A percentile compares a stretch with the other conserved stretches of the same genome.
Conservation (phyloP, 2,797 vertebrate species). For the Paguma larvata region DNA sequence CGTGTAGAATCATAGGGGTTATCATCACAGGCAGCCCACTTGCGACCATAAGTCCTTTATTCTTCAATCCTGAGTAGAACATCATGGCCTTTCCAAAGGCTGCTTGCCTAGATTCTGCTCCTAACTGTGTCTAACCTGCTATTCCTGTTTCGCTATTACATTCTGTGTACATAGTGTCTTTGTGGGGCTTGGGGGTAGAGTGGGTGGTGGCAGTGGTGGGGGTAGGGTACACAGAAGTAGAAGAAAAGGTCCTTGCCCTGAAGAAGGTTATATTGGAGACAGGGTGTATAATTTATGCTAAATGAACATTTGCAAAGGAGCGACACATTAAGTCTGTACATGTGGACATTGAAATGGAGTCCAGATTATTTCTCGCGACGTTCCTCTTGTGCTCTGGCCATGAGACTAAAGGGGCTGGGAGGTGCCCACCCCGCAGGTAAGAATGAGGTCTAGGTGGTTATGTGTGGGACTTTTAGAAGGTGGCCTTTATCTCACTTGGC, state of each 20-base stretch:
- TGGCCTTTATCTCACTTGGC: neutral
- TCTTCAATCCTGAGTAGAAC: neutral
- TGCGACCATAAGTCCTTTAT: neutral
- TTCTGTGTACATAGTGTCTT: neutral
- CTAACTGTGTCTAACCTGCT: neutral
- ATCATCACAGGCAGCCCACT: neutral
- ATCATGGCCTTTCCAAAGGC: neutral
- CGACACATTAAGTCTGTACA: neutral
- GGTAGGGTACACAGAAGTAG: neutral
- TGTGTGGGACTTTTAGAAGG: neutral
- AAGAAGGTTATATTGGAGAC: neutral
- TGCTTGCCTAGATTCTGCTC: neutral
- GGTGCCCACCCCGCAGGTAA: neutral
- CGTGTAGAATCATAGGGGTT: neutral
- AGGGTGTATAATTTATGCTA: neutral
- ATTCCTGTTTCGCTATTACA: neutral
- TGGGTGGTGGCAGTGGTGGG: neutral
- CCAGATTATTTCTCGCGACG: neutral
- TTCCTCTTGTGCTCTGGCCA: neutral
- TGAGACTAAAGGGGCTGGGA: neutral
- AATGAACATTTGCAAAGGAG: neutral
- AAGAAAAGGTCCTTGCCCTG: neutral
- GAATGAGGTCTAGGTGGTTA: neutral
- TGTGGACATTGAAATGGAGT: neutral
- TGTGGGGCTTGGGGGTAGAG: neutral